phyloP scores from a whole-genome alignment of 2,797 vertebrate genomes.

The Malurus leucopterus region DNA sequence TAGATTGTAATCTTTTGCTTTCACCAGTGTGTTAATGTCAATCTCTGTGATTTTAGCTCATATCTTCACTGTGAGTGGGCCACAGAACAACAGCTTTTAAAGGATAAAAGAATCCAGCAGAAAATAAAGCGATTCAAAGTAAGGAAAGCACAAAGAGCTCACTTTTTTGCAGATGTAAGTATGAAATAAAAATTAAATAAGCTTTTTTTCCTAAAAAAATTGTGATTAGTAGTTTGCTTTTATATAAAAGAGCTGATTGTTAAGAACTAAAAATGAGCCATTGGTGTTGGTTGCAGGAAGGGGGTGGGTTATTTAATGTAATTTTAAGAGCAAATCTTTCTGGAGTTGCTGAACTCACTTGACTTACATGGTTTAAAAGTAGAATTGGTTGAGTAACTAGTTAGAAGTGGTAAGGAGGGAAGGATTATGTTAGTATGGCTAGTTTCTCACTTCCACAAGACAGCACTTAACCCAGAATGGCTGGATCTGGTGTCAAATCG shows the following conservation, averaged over 20 bases:
- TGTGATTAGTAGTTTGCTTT: neutral
- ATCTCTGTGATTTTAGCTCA: conserved; percentile 78
- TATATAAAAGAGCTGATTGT: neutral
- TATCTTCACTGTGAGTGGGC: conserved; percentile 99
- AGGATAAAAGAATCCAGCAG: conserved; percentile 99
- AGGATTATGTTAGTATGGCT: neutral
- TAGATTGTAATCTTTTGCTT: neutral
- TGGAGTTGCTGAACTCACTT: neutral
- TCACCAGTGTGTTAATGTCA: conserved; percentile 25
- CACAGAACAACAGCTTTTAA: conserved; percentile 92
- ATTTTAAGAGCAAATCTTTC: neutral
- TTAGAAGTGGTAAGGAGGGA: neutral
- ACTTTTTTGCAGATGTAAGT: conserved; percentile 97
- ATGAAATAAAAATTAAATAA: conserved; percentile 23
- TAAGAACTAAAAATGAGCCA: neutral
- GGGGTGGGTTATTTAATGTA: neutral
- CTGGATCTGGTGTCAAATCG: neutral
- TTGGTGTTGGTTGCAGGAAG: neutral
- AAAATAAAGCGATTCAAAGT: conserved; percentile 99
- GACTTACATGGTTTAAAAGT: neutral
- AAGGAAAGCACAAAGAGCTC: conserved; percentile 96
- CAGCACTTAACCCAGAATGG: neutral
- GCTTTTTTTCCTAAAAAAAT: neutral
- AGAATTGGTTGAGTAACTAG: neutral
- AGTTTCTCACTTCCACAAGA: neutral